phyloP scores from a whole-genome alignment of 1,140 invertebrate genomes.

The Brevipalpus yothersi region DNA sequence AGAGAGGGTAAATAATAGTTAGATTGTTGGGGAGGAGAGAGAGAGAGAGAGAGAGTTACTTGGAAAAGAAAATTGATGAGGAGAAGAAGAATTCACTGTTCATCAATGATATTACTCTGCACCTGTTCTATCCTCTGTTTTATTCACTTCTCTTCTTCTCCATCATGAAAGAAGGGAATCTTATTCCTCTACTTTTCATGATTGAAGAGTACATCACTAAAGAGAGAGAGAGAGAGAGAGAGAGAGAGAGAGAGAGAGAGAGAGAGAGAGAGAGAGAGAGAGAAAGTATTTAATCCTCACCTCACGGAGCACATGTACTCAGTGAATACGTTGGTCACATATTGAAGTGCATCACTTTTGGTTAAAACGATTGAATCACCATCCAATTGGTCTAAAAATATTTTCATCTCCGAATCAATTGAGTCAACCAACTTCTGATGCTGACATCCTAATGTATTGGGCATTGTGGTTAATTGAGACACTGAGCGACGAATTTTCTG shows the following conservation, averaged over 20 bases:
- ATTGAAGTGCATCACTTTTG: not conserved
- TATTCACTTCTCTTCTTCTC: not conserved
- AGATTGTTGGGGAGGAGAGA: too few species aligned
- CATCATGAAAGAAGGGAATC: not conserved
- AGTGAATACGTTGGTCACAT: not conserved
- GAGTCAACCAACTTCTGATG: not conserved
- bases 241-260: not conserved
- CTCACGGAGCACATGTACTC: not conserved
- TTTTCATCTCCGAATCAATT: not conserved
- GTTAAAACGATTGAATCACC: not conserved
- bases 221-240: not conserved
- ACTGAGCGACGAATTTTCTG: conserved; percentile 37
- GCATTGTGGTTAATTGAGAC: not conserved
- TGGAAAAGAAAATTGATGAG: too few species aligned
- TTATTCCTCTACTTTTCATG: not conserved
- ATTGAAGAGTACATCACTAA: not conserved
- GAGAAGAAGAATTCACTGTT: too few species aligned
- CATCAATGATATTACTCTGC: too few species aligned
- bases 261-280: not conserved
- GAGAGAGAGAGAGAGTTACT: too few species aligned
- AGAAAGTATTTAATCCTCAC: not conserved
- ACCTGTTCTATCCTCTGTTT: too few species aligned
- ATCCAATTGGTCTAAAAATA: not conserved
- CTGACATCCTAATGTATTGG: not conserved
- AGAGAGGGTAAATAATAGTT: too few species aligned